Evolutionary conservation across 2,888 invertebrate genomes (phyloP), one percentile per base, ranked within the genome.

Genomic region (Allygus modestus): DNA sequence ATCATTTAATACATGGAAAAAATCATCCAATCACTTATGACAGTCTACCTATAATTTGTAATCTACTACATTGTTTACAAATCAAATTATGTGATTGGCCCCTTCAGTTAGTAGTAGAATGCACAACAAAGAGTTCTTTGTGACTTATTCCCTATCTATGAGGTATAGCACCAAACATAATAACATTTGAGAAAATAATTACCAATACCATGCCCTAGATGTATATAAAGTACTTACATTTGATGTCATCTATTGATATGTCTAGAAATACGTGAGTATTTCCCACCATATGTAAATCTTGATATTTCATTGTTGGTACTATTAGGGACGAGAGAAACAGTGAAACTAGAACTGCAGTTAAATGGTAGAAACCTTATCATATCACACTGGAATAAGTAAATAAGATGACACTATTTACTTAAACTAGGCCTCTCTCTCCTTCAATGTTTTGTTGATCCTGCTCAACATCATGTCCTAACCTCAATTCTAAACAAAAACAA

Each of bases 251-350:
- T 88, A 96, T 93, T 87, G 92, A 91, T 86, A 96, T 92, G 89
- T 96, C 96, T 86, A 96, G 90, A 90, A 92, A 96, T 79, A 96
- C 95, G 85, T 95, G 90, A 1, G 94, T 94, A 91, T 95, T 95
- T 84, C 82, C 86, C 23, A 69, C 83, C 79, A 58, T 58, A 54
- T 51, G 54, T n/a, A 79, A 31, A 37, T 79, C 79, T 79, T 37
- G 51, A 23, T 79, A 79, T 31, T 79, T 79, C 79, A 33, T 79
- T 15, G 11, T 51, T 51, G 75, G 28, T 54, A 11, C 2, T 54
- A 54, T 11, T 28, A 28, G 28, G 58, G 15, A 65, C n/a, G 31
- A 28, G 5, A 31, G 31, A 65, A 15, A 65, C 5, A 31, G 28
- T 26, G 31, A 28, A 28, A 65, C 31, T 9, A 11, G 31, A 23